A percentile compares a stretch with the other conserved stretches of the same genome.
Conservation (phyloP, 2,888 invertebrate species). For the Spilarctia lutea region DNA sequence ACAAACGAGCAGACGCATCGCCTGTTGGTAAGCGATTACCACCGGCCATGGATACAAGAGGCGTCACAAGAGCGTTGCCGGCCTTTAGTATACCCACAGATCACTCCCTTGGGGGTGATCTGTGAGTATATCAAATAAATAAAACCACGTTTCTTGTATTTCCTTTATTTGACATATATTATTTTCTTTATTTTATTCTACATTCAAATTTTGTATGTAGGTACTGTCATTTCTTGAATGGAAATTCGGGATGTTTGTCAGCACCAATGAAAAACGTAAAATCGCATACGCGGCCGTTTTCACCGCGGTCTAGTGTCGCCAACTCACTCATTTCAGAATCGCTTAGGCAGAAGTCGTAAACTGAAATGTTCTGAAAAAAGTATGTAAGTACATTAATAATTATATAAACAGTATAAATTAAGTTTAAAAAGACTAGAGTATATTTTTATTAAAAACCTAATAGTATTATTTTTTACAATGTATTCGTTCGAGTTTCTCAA, state of each 20-base stretch:
- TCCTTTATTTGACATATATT: neutral
- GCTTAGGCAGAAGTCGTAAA: constrained; percentile 91
- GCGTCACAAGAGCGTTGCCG: too few species aligned
- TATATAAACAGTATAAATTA: neutral
- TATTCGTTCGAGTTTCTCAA: too few species aligned
- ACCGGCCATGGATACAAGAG: too few species aligned
- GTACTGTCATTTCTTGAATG: constrained; percentile 83
- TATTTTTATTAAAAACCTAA: too few species aligned
- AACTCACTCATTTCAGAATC: constrained; percentile 88
- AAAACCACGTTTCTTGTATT: neutral
- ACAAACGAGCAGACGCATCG: too few species aligned
- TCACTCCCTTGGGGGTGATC: too few species aligned
- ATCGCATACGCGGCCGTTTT: constrained; percentile 89
- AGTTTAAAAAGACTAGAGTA: neutral
- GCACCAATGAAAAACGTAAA: constrained; percentile 90
- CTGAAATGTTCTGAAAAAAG: constrained; percentile 87
- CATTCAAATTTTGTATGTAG: neutral
- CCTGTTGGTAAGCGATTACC: too few species aligned
- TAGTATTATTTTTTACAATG: too few species aligned
- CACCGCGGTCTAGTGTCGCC: constrained; percentile 88
- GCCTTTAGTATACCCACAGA: too few species aligned
- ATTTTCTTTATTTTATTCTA: neutral
- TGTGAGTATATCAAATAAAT: too few species aligned
- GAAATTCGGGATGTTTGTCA: constrained; percentile 90
- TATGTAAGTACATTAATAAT: neutral